Base-by-base conservation (phyloP, 1,140 invertebrate genomes). In the Parapsyche elsis region DNA sequence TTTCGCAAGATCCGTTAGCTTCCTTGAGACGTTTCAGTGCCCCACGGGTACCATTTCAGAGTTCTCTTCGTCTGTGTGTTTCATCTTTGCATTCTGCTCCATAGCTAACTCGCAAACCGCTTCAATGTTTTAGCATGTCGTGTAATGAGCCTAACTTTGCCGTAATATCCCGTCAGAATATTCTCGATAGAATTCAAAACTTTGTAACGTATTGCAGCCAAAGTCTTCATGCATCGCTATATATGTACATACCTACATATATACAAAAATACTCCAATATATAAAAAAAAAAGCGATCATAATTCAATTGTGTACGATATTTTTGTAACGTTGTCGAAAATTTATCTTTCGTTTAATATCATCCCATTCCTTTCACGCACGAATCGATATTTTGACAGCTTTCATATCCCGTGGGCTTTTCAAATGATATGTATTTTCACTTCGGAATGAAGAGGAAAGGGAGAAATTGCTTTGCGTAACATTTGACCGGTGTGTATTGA, bases 331-430 rank as follows among this genome's bases (percentile, higher is more conserved):
- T 67, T 26, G 14, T 67, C 23, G 21, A 26, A 67, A 67, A 24
- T 23, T 67, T 67, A 67, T 67, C 64, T 67, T 67, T 19, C 64
- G 64, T 67, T 67, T 26, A 67, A 67, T 30, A 67, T 67, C 9
- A 12, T 67, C 7, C 16, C 64, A 14, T 67, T 26, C 9, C 23
- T 5, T 19, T 64, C 59, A 67, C 14, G 9, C 1, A 38, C 64
- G 14, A 67, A 67, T 67, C 64, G 64, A 67, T 67, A 67, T 26
- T 67, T 67, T 67, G 64, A 67, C 64, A 67, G 64, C 19, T 23
- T 67, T 30, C 64, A 67, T 67, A 67, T 23, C 21, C 9, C 64
- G 23, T 14, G 21, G 21, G 23, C 21, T 67, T 67, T 67, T 67
- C 19, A 67, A n/a, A 67, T 67, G n/a, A 26, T 67, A 14, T 67